Conservation (phyloP, 2,797 vertebrate species). For the Macroramphosus scolopax region DNA sequence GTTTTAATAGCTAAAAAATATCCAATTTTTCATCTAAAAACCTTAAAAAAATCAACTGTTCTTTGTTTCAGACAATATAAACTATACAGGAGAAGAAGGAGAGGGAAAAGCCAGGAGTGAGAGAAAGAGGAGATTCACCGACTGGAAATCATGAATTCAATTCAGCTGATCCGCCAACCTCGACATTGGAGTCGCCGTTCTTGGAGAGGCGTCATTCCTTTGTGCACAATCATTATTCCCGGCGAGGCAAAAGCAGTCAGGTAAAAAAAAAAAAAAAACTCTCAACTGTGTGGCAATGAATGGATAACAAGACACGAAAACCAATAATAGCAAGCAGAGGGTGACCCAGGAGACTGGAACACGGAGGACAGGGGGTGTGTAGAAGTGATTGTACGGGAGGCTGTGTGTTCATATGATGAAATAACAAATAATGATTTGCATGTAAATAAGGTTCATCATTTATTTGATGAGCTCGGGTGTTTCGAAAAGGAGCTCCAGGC, state of each 20-base stretch:
- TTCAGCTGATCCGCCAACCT: conserved; percentile 54
- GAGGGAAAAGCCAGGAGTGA: conserved; percentile 3
- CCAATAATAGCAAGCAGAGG: conserved; percentile 39
- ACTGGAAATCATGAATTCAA: conserved; percentile 54
- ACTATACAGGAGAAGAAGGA: conserved; percentile 3
- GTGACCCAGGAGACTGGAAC: conserved; percentile 32
- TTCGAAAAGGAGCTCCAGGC: conserved; percentile 23
- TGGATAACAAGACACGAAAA: conserved; percentile 58
- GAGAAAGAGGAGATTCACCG: conserved; percentile 20
- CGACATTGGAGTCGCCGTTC: conserved; percentile 46
- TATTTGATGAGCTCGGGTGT: conserved; percentile 33
- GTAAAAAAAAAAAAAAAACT: conserved; percentile 36
- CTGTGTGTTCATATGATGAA: conserved; percentile 14
- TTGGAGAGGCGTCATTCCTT: conserved; percentile 37
- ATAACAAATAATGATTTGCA: conserved; percentile 44
- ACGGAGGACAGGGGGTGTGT: conserved; percentile 1
- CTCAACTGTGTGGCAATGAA: conserved; percentile 42
- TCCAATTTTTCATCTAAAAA: too few relatives aligned
- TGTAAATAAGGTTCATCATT: conserved; percentile 47
- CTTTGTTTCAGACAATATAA: neutral
- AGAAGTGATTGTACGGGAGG: neutral
- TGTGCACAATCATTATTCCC: conserved; percentile 53
- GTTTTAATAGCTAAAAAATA: too few relatives aligned
- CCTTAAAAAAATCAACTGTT: too few relatives aligned
- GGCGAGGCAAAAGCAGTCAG: conserved; percentile 45